Conservation (phyloP, 35 echinoderm and acorn worm species). For the Lytechinus variegatus region DNA sequence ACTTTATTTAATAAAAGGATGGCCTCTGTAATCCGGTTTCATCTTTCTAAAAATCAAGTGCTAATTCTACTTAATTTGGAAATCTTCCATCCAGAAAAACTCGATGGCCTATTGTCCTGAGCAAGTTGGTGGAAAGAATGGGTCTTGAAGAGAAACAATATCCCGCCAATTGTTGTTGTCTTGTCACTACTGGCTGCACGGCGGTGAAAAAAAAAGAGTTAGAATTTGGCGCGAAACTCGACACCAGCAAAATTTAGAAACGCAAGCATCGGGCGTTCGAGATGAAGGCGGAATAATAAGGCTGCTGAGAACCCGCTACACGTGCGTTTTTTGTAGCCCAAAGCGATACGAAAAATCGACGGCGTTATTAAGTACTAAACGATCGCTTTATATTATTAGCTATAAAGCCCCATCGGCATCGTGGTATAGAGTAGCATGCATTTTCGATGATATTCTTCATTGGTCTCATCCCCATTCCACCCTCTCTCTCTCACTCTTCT, state of each 20-base stretch:
- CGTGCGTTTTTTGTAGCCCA: conserved; percentile 52
- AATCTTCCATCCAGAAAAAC: conserved; percentile 4
- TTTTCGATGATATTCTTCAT: neutral
- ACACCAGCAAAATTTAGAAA: conserved; percentile 19
- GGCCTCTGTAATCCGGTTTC: neutral
- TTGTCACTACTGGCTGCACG: conserved; percentile 37
- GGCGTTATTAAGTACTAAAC: conserved; percentile 22
- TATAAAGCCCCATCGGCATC: conserved; percentile 8
- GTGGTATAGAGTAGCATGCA: conserved; percentile 3
- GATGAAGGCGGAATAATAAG: conserved; percentile 15
- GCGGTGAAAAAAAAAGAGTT: neutral
- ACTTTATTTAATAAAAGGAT: neutral
- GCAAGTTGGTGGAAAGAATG: conserved; percentile 15
- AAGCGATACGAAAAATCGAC: conserved; percentile 33
- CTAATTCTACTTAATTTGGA: conserved; percentile 14
- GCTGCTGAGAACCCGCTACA: conserved; percentile 6
- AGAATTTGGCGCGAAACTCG: neutral
- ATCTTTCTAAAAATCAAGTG: neutral
- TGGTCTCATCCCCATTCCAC: neutral
- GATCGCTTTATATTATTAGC: conserved; percentile 45
- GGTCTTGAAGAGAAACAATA: conserved; percentile 10
- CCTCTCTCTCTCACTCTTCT: neutral
- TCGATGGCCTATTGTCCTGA: neutral
- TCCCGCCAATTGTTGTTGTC: conserved; percentile 27
- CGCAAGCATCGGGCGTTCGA: conserved; percentile 11